Evolutionary conservation across 2,888 invertebrate genomes (phyloP).

Genomic region (Polyploca ridens): DNA sequence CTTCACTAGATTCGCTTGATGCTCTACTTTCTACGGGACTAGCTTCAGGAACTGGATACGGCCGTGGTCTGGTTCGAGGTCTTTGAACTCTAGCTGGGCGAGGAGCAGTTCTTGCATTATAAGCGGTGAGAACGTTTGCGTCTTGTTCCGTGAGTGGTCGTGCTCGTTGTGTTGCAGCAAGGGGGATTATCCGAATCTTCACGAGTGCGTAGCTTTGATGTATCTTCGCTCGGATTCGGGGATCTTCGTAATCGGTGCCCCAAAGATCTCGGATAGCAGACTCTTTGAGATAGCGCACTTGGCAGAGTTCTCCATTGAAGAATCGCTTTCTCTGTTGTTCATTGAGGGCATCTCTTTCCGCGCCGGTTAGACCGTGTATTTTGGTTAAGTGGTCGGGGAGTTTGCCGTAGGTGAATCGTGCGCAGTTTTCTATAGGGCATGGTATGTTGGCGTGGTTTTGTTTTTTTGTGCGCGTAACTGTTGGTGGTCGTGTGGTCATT

Average conservation of each 20-base stretch:
- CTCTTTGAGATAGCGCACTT: constrained; percentile 79
- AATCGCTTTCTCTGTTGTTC: constrained; percentile 81
- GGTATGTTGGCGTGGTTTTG: constrained; percentile 83
- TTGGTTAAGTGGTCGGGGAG: constrained; percentile 81
- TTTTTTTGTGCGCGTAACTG: constrained; percentile 75
- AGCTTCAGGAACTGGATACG: constrained; percentile 67
- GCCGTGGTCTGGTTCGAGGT: constrained; percentile 65
- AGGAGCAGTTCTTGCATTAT: constrained; percentile 79
- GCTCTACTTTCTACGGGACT: constrained; percentile 64
- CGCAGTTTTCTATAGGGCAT: constrained; percentile 82
- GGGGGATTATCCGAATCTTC: constrained; percentile 79
- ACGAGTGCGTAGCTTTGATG: constrained; percentile 80
- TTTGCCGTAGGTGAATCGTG: constrained; percentile 81
- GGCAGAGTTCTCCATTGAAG: constrained; percentile 82
- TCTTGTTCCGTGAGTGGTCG: constrained; percentile 81
- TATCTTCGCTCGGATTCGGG: constrained; percentile 76
- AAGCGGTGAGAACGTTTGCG: constrained; percentile 80
- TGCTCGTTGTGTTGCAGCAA: constrained; percentile 75
- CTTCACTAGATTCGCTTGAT: constrained; percentile 80
- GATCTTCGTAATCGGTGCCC: constrained; percentile 80
- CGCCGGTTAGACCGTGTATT: constrained; percentile 77
- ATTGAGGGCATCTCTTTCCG: constrained; percentile 77
- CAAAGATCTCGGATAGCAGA: constrained; percentile 81
- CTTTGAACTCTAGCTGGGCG: constrained; percentile 71
- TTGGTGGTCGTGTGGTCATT: constrained; percentile 62